A percentile compares a stretch with the other conserved stretches of the same genome.
Evolutionary conservation across 2,888 invertebrate species (phyloP).

Genomic region (Neria commutata): DNA sequence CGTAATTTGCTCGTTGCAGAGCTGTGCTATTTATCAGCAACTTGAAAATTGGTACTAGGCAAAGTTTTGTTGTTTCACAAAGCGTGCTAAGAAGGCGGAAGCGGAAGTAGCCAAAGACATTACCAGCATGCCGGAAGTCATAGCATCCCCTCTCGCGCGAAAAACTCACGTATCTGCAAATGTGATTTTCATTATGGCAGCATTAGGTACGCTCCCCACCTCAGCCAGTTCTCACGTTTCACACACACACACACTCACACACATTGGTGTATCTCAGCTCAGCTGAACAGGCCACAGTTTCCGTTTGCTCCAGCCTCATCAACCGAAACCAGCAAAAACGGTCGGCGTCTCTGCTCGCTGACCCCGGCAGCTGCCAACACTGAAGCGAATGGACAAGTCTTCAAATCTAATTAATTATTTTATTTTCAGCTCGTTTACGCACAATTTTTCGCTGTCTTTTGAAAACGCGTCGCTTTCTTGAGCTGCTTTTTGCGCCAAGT

Average conservation of each 20-base stretch:
- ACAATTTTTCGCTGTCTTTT: no score
- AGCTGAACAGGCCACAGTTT: not conserved
- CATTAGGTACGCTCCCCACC: no score
- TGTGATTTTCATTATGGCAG: constrained; percentile 2
- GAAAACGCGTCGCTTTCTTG: no score
- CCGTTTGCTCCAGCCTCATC: constrained; percentile 1
- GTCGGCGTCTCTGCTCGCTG: constrained; percentile 2
- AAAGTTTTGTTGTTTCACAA: not conserved
- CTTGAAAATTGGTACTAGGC: not conserved
- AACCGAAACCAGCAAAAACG: no score
- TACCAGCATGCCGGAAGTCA: constrained; percentile 1
- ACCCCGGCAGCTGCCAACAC: constrained; percentile 27
- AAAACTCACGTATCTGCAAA: not conserved
- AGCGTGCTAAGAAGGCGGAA: not conserved
- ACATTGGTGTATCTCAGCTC: no score
- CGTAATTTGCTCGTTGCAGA: not conserved
- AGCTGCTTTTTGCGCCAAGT: not conserved
- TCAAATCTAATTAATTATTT: constrained; percentile 24
- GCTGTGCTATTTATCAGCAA: not conserved
- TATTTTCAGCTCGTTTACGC: constrained; percentile 20
- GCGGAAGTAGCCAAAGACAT: no score
- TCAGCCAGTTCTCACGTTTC: no score
- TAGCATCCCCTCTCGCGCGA: no score
- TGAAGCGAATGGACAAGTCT: constrained; percentile 5
- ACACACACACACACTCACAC: no score